phyloP scores from a whole-genome alignment of 2,797 vertebrate genomes.

The Cirrhinus mrigala region DNA sequence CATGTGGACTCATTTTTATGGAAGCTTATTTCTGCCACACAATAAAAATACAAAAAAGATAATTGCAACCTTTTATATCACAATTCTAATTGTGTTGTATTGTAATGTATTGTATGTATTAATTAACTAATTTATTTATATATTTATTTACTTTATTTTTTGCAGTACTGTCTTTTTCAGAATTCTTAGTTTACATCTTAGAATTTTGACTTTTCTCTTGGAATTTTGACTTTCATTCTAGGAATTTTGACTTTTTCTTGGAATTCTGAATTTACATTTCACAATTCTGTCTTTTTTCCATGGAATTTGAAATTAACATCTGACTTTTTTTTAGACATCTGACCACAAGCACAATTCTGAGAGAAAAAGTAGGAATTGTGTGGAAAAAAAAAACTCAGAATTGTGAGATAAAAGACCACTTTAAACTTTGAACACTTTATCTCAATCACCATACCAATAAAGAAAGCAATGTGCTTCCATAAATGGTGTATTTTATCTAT shows the following conservation, averaged over 20 bases:
- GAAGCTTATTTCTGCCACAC: not conserved
- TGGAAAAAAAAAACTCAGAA: too few species aligned
- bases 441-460: not conserved
- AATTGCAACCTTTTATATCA: not conserved
- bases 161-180: not conserved
- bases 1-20: not conserved
- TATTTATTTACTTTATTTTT: not conserved
- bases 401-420: too few species aligned
- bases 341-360: not conserved
- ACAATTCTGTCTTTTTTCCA: not conserved
- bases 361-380: not conserved
- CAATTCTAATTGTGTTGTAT: too few species aligned
- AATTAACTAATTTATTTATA: too few species aligned
- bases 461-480: conserved; percentile 11
- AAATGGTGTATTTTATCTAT: not conserved
- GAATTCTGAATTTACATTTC: not conserved
- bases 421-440: not conserved
- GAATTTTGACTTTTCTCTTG: not conserved
- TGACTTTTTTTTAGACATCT: not conserved
- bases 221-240: not conserved
- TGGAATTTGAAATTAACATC: not conserved
- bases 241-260: not conserved
- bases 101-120: too few species aligned
- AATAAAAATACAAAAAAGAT: not conserved
- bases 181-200: not conserved